Conservation (phyloP, 2,797 vertebrate genomes). For the Lepus townsendii region DNA sequence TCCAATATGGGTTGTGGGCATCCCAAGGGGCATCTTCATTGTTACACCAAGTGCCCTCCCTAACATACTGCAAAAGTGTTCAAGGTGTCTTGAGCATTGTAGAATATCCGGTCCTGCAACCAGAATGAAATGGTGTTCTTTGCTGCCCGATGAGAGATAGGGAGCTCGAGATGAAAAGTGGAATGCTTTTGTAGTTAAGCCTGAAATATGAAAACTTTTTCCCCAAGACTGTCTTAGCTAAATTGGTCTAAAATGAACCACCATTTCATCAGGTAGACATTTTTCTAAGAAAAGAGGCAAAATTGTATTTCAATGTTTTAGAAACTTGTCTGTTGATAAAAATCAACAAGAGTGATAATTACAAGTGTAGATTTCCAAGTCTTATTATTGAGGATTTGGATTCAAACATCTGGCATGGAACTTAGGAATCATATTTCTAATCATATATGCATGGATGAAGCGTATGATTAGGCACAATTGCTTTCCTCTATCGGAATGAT, state of each 20-base stretch:
- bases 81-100: slow-evolving; percentile 4
- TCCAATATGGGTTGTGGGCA: no score
- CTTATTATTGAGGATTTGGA: neutral
- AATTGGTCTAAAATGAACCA: slow-evolving; percentile 25
- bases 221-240: neutral
- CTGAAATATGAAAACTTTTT: neutral
- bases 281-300: neutral
- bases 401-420: neutral
- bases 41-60: no score
- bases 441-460: neutral
- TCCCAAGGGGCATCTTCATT: no score
- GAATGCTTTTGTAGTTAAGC: neutral
- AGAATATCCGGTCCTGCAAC: neutral
- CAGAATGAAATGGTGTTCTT: neutral
- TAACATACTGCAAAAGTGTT: slow-evolving; percentile 52
- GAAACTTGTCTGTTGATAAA: neutral
- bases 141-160: neutral
- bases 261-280: neutral
- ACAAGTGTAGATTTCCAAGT: neutral
- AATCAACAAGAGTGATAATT: neutral
- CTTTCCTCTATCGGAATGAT: neutral
- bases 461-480: neutral
- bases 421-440: slow-evolving; percentile 3
- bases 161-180: neutral
- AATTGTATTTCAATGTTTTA: neutral